Base-by-base conservation (phyloP, 2,888 invertebrate genomes). In the Teleiodes luculella region DNA sequence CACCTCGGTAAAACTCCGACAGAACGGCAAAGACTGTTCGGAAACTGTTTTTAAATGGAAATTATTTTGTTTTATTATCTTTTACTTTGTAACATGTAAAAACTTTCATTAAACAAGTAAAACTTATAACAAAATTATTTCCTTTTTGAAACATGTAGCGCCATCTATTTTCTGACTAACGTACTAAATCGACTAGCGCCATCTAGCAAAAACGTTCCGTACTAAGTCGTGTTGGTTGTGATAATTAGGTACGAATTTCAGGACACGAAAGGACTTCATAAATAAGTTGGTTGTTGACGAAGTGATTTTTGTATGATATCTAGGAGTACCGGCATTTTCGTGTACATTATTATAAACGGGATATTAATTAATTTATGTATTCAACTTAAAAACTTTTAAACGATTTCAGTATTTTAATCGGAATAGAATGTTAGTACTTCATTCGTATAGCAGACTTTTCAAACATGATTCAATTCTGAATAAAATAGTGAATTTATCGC, bases 161-260 rank as follows among this genome's bases (percentile, higher is more conserved):
- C 62, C 74, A 74, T 67, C 75, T 76, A 54, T 37, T 67, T 45
- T 13, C 30, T 7, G 7, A 24, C 55, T 60, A 61, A 56, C 58
- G 59, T 53, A 55, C 43, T 43, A 43, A 65, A 61, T 63, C 45
- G 39, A 62, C 53, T 60, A 60, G 68, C 72, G 83, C 75, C 80
- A 74, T 67, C 80, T 78, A 64, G 68, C 66, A 72, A 66, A 65
- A 64, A 66, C 65, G 67, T 59, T 65, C 63, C 54, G 67, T 70
- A 72, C 61, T 66, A 66, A 68, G 74, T 72, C 76, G 81, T 78
- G 81, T 74, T 68, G 78, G 81, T 83, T 85, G 85, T 83, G 80
- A 55, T 53, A 52, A 56, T 50, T 56, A 53, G 56, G 56, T 56
- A 50, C 53, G 39, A 53, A 45, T 43, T 48, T 35, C 36, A 46